Conservation (phyloP, 2,888 invertebrate species). For the Esperia sulphurella region DNA sequence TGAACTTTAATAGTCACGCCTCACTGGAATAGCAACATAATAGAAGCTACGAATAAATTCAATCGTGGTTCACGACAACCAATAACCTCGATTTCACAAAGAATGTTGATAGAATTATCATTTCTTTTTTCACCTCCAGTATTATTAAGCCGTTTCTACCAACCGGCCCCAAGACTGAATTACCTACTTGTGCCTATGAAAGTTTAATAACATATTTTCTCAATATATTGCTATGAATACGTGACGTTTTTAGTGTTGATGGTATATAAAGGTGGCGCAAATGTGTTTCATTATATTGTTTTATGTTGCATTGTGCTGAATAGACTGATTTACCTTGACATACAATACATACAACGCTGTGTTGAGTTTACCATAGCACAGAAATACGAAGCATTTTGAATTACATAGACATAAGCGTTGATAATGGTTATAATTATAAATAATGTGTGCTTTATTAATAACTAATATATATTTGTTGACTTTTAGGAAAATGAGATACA, state of each 20-base stretch:
- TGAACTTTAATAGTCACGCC: slow-evolving; percentile 6
- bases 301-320: slow-evolving; percentile 9
- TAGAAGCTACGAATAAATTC: slow-evolving; percentile 1
- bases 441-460: no score
- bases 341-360: background rate
- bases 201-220: background rate
- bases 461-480: no score
- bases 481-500: no score
- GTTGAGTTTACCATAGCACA: no score
- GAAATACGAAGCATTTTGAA: no score
- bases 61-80: slow-evolving; percentile 5
- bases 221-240: background rate
- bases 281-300: slow-evolving; percentile 12
- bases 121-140: no score
- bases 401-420: no score
- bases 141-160: no score
- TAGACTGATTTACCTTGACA: background rate
- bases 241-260: background rate
- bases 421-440: no score
- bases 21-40: background rate
- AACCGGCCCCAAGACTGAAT: no score
- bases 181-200: no score
- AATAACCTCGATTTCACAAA: background rate
- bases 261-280: background rate
- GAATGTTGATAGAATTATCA: background rate